Evolutionary conservation across 2,888 invertebrate species (phyloP).

Genomic region (Brassicogethes aeneus): DNA sequence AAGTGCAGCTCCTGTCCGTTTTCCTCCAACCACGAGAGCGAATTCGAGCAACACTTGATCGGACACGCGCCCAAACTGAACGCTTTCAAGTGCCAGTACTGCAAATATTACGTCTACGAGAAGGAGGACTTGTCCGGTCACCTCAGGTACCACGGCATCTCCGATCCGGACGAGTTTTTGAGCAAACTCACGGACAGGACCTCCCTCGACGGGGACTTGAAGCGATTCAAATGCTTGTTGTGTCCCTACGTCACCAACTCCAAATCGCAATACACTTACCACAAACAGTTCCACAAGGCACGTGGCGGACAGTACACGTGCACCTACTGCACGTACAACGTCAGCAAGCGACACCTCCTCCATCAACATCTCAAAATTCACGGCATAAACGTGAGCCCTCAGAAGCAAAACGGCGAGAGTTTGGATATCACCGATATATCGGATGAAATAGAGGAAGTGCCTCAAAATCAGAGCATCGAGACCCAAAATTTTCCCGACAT

Average conservation of each 20-base stretch:
- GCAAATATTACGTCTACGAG: slow-evolving; percentile 67
- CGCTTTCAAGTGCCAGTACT: slow-evolving; percentile 70
- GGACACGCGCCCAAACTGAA: slow-evolving; percentile 63
- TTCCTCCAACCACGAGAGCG: slow-evolving; percentile 48
- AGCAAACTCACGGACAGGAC: slow-evolving; percentile 36
- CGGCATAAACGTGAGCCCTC: slow-evolving; percentile 47
- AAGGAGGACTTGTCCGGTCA: slow-evolving; percentile 62
- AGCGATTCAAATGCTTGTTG: slow-evolving; percentile 67
- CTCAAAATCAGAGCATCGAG: slow-evolving; percentile 30
- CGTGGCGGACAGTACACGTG: slow-evolving; percentile 72
- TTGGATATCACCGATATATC: slow-evolving; percentile 31
- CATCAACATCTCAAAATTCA: slow-evolving; percentile 77
- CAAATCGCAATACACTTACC: slow-evolving; percentile 78
- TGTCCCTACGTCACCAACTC: slow-evolving; percentile 83
- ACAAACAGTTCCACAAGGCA: slow-evolving; percentile 75
- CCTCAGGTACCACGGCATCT: slow-evolving; percentile 54
- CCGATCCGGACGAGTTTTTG: slow-evolving; percentile 50
- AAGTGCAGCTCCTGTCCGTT: slow-evolving; percentile 68
- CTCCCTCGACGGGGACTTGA: slow-evolving; percentile 37
- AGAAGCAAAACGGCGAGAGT: slow-evolving; percentile 33
- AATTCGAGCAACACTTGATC: slow-evolving; percentile 55
- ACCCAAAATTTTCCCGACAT: slow-evolving; percentile 50
- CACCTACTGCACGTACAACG: slow-evolving; percentile 72
- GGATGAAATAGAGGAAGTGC: slow-evolving; percentile 33
- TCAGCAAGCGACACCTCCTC: slow-evolving; percentile 70